Conservation (phyloP, 2,888 invertebrate species). For the Rhyacophila evoluta region DNA sequence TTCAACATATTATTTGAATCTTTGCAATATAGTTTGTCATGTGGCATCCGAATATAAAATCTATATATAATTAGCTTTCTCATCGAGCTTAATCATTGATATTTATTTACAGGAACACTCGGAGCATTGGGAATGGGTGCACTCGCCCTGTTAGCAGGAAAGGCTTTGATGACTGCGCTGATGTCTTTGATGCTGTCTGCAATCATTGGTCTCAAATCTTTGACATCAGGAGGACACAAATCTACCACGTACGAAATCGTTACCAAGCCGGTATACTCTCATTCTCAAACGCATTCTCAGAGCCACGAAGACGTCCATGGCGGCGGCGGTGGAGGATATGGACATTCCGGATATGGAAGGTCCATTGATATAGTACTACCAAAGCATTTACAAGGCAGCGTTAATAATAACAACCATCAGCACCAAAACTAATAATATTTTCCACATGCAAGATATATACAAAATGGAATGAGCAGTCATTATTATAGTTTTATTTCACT, state of each 20-base stretch:
- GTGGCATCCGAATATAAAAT: too few species aligned
- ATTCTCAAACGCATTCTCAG: conserved; percentile 72
- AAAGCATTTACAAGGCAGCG: conserved; percentile 43
- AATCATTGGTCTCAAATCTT: conserved; percentile 80
- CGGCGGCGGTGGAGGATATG: too few species aligned
- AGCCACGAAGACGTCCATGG: conserved; percentile 72
- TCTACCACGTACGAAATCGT: conserved; percentile 88
- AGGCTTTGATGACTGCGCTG: conserved; percentile 84
- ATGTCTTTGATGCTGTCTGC: conserved; percentile 84
- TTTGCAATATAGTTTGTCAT: too few species aligned
- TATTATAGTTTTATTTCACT: too few species aligned
- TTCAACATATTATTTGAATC: too few species aligned
- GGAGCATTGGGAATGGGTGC: conserved; percentile 81
- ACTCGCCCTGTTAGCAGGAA: conserved; percentile 83
- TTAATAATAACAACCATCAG: background rate
- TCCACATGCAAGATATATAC: background rate
- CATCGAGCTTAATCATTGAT: too few species aligned
- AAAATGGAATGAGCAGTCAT: background rate
- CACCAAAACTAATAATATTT: too few species aligned
- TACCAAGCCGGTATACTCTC: conserved; percentile 82
- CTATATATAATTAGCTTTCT: too few species aligned
- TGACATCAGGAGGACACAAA: conserved; percentile 76
- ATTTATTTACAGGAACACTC: conserved; percentile 74
- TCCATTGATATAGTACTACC: conserved; percentile 59
- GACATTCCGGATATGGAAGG: conserved; percentile 60